Evolutionary conservation across 2,888 invertebrate species (phyloP).

Genomic region (Drosophila vallismaia): DNA sequence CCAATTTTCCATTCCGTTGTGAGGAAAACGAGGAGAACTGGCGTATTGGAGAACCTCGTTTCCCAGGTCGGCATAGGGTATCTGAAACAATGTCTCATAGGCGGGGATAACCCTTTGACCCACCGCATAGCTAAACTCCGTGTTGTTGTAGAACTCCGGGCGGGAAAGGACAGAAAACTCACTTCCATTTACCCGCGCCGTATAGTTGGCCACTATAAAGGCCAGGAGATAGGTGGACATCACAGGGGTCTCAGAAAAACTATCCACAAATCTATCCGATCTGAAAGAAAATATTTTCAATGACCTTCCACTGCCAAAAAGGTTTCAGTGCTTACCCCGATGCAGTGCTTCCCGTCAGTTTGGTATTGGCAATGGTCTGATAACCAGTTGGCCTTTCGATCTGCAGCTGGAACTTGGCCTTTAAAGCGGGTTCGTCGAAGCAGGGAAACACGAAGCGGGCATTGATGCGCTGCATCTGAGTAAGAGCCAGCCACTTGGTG

Average conservation of each 20-base stretch:
- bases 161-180: constrained; percentile 87
- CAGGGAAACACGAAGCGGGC: constrained; percentile 90
- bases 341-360: constrained; percentile 38
- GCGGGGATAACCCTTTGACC: constrained; percentile 51
- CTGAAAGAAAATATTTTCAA: constrained; percentile 35
- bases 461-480: constrained; percentile 88
- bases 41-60: constrained; percentile 90
- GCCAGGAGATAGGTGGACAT: constrained; percentile 94
- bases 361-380: constrained; percentile 79
- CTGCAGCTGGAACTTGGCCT: constrained; percentile 87
- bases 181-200: constrained; percentile 52
- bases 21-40: constrained; percentile 90
- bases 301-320: no score
- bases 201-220: constrained; percentile 88
- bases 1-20: constrained; percentile 96
- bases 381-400: constrained; percentile 85
- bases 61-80: constrained; percentile 85
- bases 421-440: constrained; percentile 89
- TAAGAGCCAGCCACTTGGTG: constrained; percentile 85
- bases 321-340: constrained; percentile 56
- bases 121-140: constrained; percentile 86
- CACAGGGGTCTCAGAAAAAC: constrained; percentile 83
- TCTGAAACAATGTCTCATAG: constrained; percentile 88
- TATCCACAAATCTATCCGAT: constrained; percentile 63
- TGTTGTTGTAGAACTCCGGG: constrained; percentile 87